These are phyloP conservation scores for Chymomyza procnemis DNA, from an alignment of 2,888 invertebrate species.

Conservation along the genomic window DNA sequence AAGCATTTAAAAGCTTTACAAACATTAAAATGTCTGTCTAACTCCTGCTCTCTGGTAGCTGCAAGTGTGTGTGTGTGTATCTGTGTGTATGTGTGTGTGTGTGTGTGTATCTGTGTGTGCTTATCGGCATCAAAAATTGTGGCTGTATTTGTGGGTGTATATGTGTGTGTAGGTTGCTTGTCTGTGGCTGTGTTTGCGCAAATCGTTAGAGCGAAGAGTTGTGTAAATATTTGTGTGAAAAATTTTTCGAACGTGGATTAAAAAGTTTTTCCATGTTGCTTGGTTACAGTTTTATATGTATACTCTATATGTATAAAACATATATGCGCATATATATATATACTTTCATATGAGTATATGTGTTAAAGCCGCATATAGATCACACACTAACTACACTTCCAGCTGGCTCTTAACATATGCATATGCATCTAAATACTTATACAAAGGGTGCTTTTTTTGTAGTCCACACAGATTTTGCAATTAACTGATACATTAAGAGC, in stretches of 20 bases:
- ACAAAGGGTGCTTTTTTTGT: no score
- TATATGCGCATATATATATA: neutral
- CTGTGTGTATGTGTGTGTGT: conserved; percentile 16
- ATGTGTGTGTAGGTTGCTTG: conserved; percentile 33
- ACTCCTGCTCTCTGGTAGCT: conserved; percentile 38
- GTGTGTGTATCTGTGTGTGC: conserved; percentile 23
- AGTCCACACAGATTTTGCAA: no score
- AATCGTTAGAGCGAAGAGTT: conserved; percentile 74
- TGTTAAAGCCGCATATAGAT: neutral
- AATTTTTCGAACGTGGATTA: conserved; percentile 72
- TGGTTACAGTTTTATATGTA: conserved; percentile 49
- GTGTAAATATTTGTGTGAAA: conserved; percentile 73
- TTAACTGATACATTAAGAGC: no score
- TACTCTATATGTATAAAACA: no score
- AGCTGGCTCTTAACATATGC: conserved; percentile 15
- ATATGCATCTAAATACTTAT: neutral
- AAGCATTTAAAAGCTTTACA: conserved; percentile 70
- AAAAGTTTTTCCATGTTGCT: conserved; percentile 67
- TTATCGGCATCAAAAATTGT: conserved; percentile 54
- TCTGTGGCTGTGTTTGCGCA: conserved; percentile 63
- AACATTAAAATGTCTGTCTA: conserved; percentile 72
- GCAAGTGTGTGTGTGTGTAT: conserved; percentile 17
- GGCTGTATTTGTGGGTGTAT: conserved; percentile 8
- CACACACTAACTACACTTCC: neutral
- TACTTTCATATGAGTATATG: neutral